Base-by-base conservation (phyloP, 2,113 vertebrate species). In the Cheirogaleus medius region DNA sequence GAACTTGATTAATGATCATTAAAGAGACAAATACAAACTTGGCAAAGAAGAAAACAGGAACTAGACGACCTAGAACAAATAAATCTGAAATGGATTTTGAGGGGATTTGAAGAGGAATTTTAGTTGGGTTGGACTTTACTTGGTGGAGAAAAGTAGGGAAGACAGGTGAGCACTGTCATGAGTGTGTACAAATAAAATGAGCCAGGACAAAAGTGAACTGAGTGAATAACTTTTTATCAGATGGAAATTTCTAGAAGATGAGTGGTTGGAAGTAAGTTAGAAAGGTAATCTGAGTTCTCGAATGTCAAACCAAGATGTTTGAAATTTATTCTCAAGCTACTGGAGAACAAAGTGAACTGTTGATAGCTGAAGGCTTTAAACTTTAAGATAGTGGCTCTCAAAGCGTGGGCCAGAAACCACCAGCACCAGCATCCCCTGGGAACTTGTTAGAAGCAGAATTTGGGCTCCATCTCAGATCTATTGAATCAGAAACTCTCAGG, bases 221-320 rank as follows among this genome's bases (percentile, higher is more conserved):
- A 56, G 3, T 63, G 52, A n/a, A 91, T 80, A 89, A 58, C 20
- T 12, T 87, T 84, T 92, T 60, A 83, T 68, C 52, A 94, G n/a
- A 78, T 29, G n/a, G 77, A 96, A 87, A 85, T 44, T 56, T 98
- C 78, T 68, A 58, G 52, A 92, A 63, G 73, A 71, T 29, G 4
- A 47, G 5, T 64, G 4, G 20, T 83, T 58, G 7, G 37, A 39
- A 71, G 14, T 42, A 73, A 93, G 23, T 77, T 58, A 82, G 71
- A 52, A 84, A 94, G 8, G 88, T 10, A 60, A 49, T 29, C 58
- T 78, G 23, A 6, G 39, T 25, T 90, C 32, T 42, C 77, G 76
- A 93, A 63, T n/a, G 60, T 63, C 64, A 68, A 69, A 69, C 34
- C 23, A 85, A 92, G 42, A 74, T 17, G 20, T 52, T 10, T 56